Evolutionary conservation across 2,113 vertebrate species (phyloP).

Genomic region (Monarcha castaneiventris): DNA sequence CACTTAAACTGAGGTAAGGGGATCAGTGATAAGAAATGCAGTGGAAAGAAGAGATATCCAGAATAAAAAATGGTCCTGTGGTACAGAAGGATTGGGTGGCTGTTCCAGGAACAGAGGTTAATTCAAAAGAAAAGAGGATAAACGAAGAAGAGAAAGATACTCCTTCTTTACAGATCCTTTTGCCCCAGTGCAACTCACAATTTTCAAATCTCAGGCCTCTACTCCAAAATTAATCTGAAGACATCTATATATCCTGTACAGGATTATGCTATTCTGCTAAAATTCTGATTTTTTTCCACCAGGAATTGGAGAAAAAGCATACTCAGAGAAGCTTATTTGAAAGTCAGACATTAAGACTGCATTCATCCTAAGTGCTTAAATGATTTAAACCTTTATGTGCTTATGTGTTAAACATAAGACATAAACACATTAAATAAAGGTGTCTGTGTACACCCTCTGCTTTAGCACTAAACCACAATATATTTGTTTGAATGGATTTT

Average conservation of each 20-base stretch:
- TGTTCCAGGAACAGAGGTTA: not conserved
- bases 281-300: not conserved
- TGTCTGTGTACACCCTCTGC: not conserved
- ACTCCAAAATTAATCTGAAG: not conserved
- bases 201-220: not conserved
- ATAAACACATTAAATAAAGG: not conserved
- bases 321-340: not conserved
- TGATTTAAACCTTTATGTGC: not conserved
- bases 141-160: not conserved
- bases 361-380: not conserved
- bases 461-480: not conserved
- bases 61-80: not conserved
- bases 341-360: not conserved
- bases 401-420: not conserved
- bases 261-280: not conserved
- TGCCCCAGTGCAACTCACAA: not conserved
- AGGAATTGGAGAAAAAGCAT: not conserved
- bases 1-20: not conserved
- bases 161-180: not conserved
- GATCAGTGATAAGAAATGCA: not conserved
- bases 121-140: not conserved
- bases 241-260: not conserved
- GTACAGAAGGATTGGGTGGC: not conserved
- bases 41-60: not conserved
- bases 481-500: not conserved